Base-by-base conservation (phyloP, 2,113 vertebrate species). In the Tragelaphus imberbis region DNA sequence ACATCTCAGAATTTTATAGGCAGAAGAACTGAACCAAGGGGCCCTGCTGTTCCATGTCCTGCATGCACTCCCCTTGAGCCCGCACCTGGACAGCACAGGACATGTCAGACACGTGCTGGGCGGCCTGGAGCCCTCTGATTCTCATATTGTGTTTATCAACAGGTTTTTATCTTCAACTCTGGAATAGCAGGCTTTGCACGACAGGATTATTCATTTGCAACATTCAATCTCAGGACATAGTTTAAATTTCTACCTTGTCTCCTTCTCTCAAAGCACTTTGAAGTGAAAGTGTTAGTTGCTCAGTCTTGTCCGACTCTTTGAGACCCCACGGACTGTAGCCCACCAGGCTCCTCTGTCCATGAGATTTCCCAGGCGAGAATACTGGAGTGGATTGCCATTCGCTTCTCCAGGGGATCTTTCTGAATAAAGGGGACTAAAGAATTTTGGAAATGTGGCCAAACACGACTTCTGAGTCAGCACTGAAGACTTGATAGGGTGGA, bases 21-120 rank as follows among this genome's bases (percentile, higher is more conserved):
- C 40, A 58, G 90, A 59, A 80, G 15, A 79, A 25, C 15, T 15
- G 15, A 68, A 80, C 2, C 56, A 28, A 30, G 58, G 0, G 4
- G 6, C 47, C 86, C 8, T 8, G 3, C 0, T 6, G 6, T 7
- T 3, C 23, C 7, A 0, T 47, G 17, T 36, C 44, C 8, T 0
- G 3, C 3, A 17, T 0, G 1, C 0, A 28, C 1, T 33, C 2
- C 8, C 16, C 3, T 5, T 0, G 58, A 36, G 8, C 71, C 36
- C 1, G 0, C 4, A 2, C 7, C n/a, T 36, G 53, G 1, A 4
- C 16, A 12, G 51, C 56, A 12, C 1, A 1, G 16, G 3, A 21
- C 51, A 0, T 7, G n/a, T 11, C 61, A 30, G 51, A 63, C 14
- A 33, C 0, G 4, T 7, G 13, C 36, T 71, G 16, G n/a, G 19